A percentile compares a stretch with the other conserved stretches of the same genome.
These are phyloP conservation scores for Formica selysi DNA, from an alignment of 1,140 invertebrate species.

Conservation along the genomic window DNA sequence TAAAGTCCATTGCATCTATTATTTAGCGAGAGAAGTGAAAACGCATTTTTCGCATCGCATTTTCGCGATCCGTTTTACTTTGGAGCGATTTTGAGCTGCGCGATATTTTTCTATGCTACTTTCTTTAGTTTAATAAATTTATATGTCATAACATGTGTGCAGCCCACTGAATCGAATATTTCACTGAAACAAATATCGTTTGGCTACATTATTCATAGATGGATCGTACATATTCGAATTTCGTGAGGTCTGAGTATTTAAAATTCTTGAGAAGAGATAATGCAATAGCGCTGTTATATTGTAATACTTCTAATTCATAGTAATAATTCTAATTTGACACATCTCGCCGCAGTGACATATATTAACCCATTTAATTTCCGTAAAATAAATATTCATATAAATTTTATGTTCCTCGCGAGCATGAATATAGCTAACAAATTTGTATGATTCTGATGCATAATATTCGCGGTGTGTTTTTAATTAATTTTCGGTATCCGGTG, in stretches of 20 bases:
- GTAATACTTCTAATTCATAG: constrained; percentile 37
- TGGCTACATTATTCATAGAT: constrained; percentile 26
- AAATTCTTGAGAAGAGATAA: constrained; percentile 32
- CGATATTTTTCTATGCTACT: constrained; percentile 39
- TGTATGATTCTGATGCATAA: neutral
- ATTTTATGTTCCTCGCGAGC: neutral
- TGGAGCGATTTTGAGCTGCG: constrained; percentile 21
- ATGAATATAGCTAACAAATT: neutral
- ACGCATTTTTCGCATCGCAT: constrained; percentile 26
- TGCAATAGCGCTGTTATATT: neutral
- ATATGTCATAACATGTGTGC: constrained; percentile 19
- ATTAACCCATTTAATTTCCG: constrained; percentile 51
- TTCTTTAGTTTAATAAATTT: constrained; percentile 37
- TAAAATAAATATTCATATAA: constrained; percentile 19
- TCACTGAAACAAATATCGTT: constrained; percentile 26
- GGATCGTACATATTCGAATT: neutral
- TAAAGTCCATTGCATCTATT: constrained; percentile 51
- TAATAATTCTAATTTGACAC: constrained; percentile 26
- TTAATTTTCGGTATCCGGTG: constrained; percentile 30
- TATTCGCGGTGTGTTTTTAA: neutral
- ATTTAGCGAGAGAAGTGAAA: constrained; percentile 52
- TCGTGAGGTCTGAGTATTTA: neutral
- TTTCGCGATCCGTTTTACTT: constrained; percentile 49
- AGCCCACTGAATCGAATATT: neutral
- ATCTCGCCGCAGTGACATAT: constrained; percentile 3